phyloP scores from a whole-genome alignment of 2,113 vertebrate genomes.

The Xenopus laevis region DNA sequence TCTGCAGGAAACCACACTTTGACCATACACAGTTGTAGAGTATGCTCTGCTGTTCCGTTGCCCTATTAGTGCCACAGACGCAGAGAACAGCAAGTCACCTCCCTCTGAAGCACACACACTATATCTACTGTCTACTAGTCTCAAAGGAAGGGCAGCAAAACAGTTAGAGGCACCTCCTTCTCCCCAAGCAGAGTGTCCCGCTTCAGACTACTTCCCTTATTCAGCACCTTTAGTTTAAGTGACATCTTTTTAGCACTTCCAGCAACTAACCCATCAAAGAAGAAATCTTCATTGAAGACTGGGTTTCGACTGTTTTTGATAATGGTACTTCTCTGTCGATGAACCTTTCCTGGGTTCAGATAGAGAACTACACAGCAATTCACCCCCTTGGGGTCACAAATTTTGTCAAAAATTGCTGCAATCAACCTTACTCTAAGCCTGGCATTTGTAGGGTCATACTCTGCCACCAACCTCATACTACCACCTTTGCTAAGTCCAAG shows the following conservation, averaged over 20 bases:
- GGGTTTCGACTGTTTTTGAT: constrained; percentile 95
- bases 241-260: constrained; percentile 81
- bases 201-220: constrained; percentile 93
- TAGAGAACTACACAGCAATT: constrained; percentile 92
- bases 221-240: constrained; percentile 93
- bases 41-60: background rate
- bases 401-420: constrained; percentile 81
- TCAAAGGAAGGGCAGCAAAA: constrained; percentile 72
- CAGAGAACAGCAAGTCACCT: background rate
- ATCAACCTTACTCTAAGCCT: constrained; percentile 82
- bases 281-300: constrained; percentile 96
- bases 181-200: constrained; percentile 89
- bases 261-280: constrained; percentile 84
- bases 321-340: constrained; percentile 95
- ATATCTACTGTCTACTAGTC: background rate
- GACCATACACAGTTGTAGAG: too few relatives aligned
- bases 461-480: constrained; percentile 74
- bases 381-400: constrained; percentile 82
- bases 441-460: constrained; percentile 80
- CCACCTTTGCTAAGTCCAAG: constrained; percentile 79
- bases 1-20: background rate
- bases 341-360: constrained; percentile 90
- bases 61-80: background rate
- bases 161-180: constrained; percentile 77
- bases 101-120: background rate